A percentile compares a stretch with the other conserved stretches of the same genome.
Evolutionary conservation across 2,797 vertebrate species (phyloP).

Genomic region (Propithecus perrieri): DNA sequence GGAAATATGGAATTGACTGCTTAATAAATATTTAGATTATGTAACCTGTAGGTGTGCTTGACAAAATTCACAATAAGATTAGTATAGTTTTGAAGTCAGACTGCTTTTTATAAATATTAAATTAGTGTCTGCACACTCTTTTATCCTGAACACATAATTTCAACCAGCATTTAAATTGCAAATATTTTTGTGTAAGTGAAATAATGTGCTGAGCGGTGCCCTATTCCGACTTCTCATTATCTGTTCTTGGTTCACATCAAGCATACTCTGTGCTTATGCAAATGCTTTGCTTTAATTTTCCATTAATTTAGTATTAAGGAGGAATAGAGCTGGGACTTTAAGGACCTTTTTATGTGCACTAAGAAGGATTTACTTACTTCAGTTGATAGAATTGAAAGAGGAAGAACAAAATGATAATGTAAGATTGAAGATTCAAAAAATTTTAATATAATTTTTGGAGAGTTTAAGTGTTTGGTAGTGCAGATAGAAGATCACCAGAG

Average conservation of each 20-base stretch:
- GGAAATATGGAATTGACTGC: neutral
- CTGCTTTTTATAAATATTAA: conserved; percentile 1
- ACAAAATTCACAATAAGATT: neutral
- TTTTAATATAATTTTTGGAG: neutral
- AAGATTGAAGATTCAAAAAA: neutral
- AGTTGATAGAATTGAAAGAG: neutral
- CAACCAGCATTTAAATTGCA: neutral
- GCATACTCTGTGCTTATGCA: neutral
- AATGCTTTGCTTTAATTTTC: neutral
- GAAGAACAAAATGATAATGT: neutral
- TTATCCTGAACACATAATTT: neutral
- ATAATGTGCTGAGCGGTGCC: neutral
- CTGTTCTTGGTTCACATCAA: neutral
- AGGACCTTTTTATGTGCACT: neutral
- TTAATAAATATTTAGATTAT: neutral
- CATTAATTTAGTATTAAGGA: neutral
- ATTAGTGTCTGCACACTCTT: neutral
- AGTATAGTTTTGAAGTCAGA: neutral
- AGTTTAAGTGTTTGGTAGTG: neutral
- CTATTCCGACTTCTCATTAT: neutral
- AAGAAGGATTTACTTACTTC: neutral
- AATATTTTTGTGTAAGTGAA: neutral
- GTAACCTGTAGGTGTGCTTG: neutral
- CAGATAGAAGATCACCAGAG: neutral
- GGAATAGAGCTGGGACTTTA: neutral